A percentile compares a stretch with the other conserved stretches of the same genome.
These are phyloP conservation scores for Exephanes ischioxanthus DNA, from an alignment of 2,888 invertebrate species.

Conservation along the genomic window DNA sequence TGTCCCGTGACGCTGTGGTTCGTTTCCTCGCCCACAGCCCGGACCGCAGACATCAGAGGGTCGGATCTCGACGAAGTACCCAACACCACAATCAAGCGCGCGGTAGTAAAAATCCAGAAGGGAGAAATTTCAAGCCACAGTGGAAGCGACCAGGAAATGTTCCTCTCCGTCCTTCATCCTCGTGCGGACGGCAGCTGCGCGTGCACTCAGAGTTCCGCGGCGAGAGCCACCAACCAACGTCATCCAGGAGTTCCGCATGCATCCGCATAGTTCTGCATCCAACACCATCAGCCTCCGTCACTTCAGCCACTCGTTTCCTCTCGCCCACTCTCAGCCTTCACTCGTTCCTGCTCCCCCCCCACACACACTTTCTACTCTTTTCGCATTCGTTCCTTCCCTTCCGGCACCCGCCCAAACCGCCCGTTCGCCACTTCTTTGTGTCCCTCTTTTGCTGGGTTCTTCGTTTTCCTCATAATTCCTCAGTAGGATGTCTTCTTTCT, in stretches of 20 bases:
- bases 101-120: slow-evolving; percentile 54
- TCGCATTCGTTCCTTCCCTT: slow-evolving; percentile 48
- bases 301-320: slow-evolving; percentile 69
- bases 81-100: neutral
- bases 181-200: slow-evolving; percentile 31
- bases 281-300: slow-evolving; percentile 67
- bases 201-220: slow-evolving; percentile 54
- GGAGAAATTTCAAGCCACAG: slow-evolving; percentile 63
- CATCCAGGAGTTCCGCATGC: slow-evolving; percentile 53
- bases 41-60: slow-evolving; percentile 76
- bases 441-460: slow-evolving; percentile 42
- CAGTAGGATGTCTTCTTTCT: slow-evolving; percentile 1
- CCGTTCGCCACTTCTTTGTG: slow-evolving; percentile 52
- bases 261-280: slow-evolving; percentile 52
- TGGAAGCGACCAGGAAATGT: slow-evolving; percentile 60
- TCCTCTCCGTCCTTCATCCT: slow-evolving; percentile 44
- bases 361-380: slow-evolving; percentile 25
- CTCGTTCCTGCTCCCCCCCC: slow-evolving; percentile 42
- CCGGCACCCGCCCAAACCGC: slow-evolving; percentile 28
- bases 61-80: slow-evolving; percentile 74
- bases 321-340: slow-evolving; percentile 51
- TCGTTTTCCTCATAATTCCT: neutral
- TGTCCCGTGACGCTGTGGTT: slow-evolving; percentile 11
- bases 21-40: slow-evolving; percentile 9
- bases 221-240: slow-evolving; percentile 41